phyloP scores from a whole-genome alignment of 2,888 invertebrate genomes.

The Drepana falcataria region DNA sequence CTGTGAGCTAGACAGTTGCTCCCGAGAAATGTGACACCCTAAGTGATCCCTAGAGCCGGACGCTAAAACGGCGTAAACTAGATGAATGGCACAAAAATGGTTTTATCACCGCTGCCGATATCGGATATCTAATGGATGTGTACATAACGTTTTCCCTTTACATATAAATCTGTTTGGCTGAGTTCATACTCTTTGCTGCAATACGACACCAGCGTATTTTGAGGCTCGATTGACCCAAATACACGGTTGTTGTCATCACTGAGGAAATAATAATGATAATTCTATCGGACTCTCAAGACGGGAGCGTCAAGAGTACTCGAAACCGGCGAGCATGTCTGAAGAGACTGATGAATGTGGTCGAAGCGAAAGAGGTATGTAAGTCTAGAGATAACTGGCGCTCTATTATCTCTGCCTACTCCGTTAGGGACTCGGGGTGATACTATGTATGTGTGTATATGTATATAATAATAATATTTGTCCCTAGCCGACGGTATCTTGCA shows the following conservation, averaged over 20 bases:
- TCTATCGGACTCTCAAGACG: background rate
- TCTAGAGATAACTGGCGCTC: no score
- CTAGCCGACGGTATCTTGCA: no score
- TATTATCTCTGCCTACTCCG: no score
- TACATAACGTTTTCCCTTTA: conserved; percentile 16
- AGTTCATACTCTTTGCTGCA: background rate
- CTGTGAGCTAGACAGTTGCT: background rate
- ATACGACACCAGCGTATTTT: background rate
- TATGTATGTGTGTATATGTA: no score
- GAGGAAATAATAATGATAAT: background rate
- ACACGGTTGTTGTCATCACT: background rate
- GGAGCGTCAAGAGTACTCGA: no score
- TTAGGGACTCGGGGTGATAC: no score
- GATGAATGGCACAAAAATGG: conserved; percentile 23
- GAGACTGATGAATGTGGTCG: no score
- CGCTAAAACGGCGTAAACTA: conserved; percentile 19
- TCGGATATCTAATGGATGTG: conserved; percentile 50
- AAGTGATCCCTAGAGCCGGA: conserved; percentile 39
- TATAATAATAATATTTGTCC: no score
- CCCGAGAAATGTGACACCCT: conserved; percentile 28
- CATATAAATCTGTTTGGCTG: background rate
- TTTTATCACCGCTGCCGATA: conserved; percentile 13
- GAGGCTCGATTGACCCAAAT: background rate
- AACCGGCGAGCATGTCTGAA: no score
- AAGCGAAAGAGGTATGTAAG: no score